Conservation (phyloP, 2,888 invertebrate genomes). For the Torymus aiolomorphi region DNA sequence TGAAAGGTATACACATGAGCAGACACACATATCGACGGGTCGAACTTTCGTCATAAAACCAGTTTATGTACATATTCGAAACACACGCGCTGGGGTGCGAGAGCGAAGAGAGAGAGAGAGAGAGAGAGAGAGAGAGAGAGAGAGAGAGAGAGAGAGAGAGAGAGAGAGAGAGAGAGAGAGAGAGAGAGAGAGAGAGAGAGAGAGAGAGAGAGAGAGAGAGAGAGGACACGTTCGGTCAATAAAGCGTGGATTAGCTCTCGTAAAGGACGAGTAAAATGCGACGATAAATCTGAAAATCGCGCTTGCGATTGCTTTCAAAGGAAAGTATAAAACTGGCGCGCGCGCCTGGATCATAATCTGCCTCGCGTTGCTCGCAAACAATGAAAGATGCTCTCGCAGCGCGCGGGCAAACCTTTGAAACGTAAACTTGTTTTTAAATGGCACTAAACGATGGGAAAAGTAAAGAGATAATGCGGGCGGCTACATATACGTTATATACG, state of each 20-base stretch:
- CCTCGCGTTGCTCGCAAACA: too few species aligned
- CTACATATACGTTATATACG: not conserved
- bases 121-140: too few species aligned
- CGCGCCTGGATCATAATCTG: too few species aligned
- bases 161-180: too few species aligned
- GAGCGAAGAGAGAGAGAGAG: not conserved
- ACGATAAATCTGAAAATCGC: not conserved
- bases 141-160: too few species aligned
- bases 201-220: too few species aligned
- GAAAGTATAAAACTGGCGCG: not conserved
- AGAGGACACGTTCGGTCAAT: conserved; percentile 36
- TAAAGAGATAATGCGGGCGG: not conserved
- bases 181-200: too few species aligned
- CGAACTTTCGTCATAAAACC: conserved; percentile 36
- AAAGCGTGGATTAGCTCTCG: conserved; percentile 25
- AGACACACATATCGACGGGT: not conserved
- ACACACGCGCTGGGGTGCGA: not conserved
- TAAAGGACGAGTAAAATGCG: conserved; percentile 22
- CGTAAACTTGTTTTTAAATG: not conserved
- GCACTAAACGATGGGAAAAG: not conserved
- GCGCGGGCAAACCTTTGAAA: too few species aligned
- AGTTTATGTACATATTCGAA: conserved; percentile 30
- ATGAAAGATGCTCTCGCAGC: too few species aligned
- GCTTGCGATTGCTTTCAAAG: not conserved
- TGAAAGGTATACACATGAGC: not conserved